Base-by-base conservation (phyloP, 2,113 vertebrate species). In the Ictidomys tridecemlineatus region DNA sequence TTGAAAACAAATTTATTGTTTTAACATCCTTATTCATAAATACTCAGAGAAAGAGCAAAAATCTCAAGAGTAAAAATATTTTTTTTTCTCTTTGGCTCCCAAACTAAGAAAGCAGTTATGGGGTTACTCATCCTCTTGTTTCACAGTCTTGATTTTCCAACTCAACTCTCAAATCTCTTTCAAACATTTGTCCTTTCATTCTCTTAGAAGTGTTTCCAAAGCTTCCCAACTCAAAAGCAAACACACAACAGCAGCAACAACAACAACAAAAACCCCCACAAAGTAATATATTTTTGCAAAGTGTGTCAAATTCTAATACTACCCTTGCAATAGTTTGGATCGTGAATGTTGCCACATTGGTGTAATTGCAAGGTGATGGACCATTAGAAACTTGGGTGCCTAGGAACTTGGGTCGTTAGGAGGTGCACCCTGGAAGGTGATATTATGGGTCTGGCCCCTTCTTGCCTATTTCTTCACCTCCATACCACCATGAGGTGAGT, bases 11-110 rank as follows among this genome's bases (percentile, higher is more conserved):
- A 20, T 70, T 77, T 14, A n/a, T 61, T 72, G 4, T 48, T 72
- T 78, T 82, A 76, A 56, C 20, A 51, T 42, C 2, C 14, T 14
- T 58, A 32, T 51, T 89, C 85, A 74, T 86, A 51, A 48, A 39
- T 67, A 30, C 28, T 89, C 69, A 93, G 56, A 93, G 56, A 69
- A 58, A 93, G 58, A 51, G 30, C 16, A 85, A 84, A 58, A 58
- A 58, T 56, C 48, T 51, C 42, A 42, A 58, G n/a, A 45, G 34
- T 78, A 42, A 42, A 56, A 94, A 89, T 18, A 45, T 45, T 45
- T 45, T 45, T 45, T 45, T 28, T 72, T 85, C 89, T 84, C 14
- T 63, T 51, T 83, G 90, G 37, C 45, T 83, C 22, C 56, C 28
- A 79, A 6, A 70, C 17, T 28, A 22, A 53, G 78, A 69, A 28